These are phyloP conservation scores for Lepidurus apus DNA, from an alignment of 1,140 invertebrate species.

Conservation along the genomic window DNA sequence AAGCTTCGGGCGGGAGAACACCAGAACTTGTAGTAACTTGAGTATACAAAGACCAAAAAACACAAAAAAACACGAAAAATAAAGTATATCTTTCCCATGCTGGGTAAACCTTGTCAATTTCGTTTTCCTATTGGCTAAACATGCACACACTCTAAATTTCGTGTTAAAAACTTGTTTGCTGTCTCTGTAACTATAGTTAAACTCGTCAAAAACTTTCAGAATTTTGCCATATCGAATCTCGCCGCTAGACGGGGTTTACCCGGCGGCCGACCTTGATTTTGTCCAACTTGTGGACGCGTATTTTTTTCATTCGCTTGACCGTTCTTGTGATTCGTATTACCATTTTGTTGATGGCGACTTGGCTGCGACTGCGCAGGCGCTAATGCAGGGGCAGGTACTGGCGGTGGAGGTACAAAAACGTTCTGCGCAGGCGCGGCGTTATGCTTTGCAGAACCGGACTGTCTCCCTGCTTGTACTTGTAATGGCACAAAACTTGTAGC, in stretches of 20 bases:
- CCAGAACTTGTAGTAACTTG: slow-evolving; percentile 19
- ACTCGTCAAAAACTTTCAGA: background rate
- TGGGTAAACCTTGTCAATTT: background rate
- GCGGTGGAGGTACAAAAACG: background rate
- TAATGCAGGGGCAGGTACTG: background rate
- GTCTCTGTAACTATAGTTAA: background rate
- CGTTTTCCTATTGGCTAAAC: background rate
- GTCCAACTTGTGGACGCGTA: background rate
- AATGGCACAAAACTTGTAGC: slow-evolving; percentile 9
- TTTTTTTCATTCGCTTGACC: background rate
- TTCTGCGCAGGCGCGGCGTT: background rate
- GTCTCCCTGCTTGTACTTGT: slow-evolving; percentile 5
- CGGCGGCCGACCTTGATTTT: background rate
- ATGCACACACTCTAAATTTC: background rate
- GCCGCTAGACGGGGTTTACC: slow-evolving; percentile 10
- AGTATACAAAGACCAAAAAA: slow-evolving; percentile 16
- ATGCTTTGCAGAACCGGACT: background rate
- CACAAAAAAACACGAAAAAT: background rate
- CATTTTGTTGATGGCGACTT: background rate
- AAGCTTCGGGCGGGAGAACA: slow-evolving; percentile 36
- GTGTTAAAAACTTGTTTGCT: background rate
- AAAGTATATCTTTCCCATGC: background rate
- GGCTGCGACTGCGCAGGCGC: background rate
- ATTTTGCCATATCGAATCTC: slow-evolving; percentile 2
- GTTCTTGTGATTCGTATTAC: background rate